Base-by-base conservation (phyloP, 2,797 vertebrate species). In the Meda fulgida region DNA sequence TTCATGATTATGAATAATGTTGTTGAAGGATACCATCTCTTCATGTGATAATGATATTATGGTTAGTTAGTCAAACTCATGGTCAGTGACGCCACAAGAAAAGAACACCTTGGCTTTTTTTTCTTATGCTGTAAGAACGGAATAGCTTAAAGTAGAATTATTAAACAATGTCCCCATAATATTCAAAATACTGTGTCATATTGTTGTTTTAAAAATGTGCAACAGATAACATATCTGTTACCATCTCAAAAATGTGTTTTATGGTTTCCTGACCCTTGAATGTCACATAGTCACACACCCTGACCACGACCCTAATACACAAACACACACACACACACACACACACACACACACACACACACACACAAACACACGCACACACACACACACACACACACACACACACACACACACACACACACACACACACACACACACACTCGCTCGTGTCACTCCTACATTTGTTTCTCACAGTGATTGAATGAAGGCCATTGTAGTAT, bases 221-320 rank as follows among this genome's bases (percentile, higher is more conserved):
- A 34, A 31, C 43, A 48, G 60, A 79, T 66, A 46, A 48, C n/a
- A 8, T 29, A 55, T 77, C 78, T 66, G 60, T 46, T 58, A 77
- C 9, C 13, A 21, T 65, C 78, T 65, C 48, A 14, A 4, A 73
- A 48, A 70, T 70, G 10, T 77, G 10, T 77, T 51, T 72, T 63
- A 76, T 87, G 73, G 77, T 84, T 84, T 78, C 89, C 80, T 84
- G 83, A 90, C 81, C 19, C 88, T 81, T 87, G 84, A 86, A 89
- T 89, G 86, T 86, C 85, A 85, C 85, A 87, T 46, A 72, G 3
- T 16, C 13, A n/a, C n/a, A n/a, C 79, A 16, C 14, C 60, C 60
- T 65, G 26, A 18, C 26, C 26, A 65, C 14, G 60, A 29, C 60
- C 60, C n/a, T n/a, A n/a, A n/a, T n/a, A n/a, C 85, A 85, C 84